Percentiles rank a stretch among this genome's conserved stretches.
Conservation (phyloP, 2,113 vertebrate species). For the Alaudala cheleensis region DNA sequence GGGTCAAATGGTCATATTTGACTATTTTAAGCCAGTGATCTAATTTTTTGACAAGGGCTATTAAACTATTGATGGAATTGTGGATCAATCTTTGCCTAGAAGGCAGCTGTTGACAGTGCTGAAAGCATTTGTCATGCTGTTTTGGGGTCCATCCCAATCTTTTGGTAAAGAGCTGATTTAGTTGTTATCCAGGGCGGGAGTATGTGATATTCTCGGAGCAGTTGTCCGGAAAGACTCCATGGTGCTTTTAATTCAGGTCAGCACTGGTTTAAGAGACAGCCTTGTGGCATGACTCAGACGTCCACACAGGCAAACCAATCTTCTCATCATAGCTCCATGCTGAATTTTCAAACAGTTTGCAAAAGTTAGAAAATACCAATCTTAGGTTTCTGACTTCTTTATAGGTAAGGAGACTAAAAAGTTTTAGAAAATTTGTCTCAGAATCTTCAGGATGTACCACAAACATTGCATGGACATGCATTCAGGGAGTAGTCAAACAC, state of each 20-base stretch:
- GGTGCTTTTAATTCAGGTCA: background rate
- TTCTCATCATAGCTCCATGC: fast-evolving
- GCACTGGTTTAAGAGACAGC: background rate
- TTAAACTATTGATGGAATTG: background rate
- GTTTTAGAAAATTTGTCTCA: background rate
- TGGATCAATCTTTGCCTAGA: background rate
- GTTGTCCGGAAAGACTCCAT: background rate
- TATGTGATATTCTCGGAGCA: background rate
- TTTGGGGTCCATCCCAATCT: background rate
- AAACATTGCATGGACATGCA: background rate
- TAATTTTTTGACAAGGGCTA: background rate
- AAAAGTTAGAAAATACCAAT: background rate
- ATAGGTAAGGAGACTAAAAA: background rate
- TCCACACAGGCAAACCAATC: background rate
- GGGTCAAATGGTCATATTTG: background rate
- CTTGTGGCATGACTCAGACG: fast-evolving
- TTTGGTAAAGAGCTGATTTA: background rate
- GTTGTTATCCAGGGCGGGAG: background rate
- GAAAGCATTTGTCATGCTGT: background rate
- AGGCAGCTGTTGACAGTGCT: background rate
- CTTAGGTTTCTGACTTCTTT: background rate
- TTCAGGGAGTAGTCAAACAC: background rate
- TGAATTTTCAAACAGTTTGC: background rate
- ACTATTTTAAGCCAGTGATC: background rate
- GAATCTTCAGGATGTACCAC: background rate